Conservation (phyloP, 2,113 vertebrate genomes). For the Oryctolagus cuniculus region mOryCun1.1 NC_091433.1:102858001-102858500, state of each 20-base stretch:
- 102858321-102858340: background rate
- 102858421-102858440: background rate
- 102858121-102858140: background rate
- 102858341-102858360: background rate
- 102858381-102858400: background rate
- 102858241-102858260: background rate
- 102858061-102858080: background rate
- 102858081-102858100: too few relatives aligned
- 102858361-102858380: background rate
- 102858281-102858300: background rate
- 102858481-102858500: background rate
- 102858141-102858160: background rate
- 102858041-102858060: background rate
- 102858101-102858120: background rate
- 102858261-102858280: background rate
- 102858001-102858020: background rate
- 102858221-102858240: background rate
- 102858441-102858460: background rate
- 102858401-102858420: background rate
- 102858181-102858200: background rate
- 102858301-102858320: background rate
- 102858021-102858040: background rate
- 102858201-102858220: background rate
- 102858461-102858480: background rate
- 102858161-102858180: background rate